Percentiles rank a stretch among this genome's conserved stretches.
These are phyloP conservation scores for Gadus chalcogrammus DNA, from an alignment of 2,113 vertebrate species.

Conservation along the genomic window DNA sequence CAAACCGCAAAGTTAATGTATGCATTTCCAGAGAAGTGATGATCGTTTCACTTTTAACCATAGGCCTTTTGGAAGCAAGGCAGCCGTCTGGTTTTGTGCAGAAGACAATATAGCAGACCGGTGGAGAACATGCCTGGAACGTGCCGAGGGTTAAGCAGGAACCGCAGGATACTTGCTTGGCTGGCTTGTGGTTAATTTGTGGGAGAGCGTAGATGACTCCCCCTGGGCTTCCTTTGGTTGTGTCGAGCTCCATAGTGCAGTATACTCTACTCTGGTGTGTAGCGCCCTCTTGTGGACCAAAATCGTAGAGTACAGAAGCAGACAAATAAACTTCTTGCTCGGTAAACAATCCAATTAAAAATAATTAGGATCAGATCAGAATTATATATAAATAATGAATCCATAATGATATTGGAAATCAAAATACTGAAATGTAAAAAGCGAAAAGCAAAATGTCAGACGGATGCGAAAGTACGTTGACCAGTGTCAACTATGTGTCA, in stretches of 20 bases:
- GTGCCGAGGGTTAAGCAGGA: not conserved
- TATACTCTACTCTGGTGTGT: not conserved
- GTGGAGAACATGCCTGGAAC: not conserved
- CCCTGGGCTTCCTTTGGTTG: not conserved
- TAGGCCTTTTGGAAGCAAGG: slow-evolving; percentile 4
- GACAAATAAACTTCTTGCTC: no score
- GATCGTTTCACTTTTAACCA: not conserved
- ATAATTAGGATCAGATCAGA: not conserved
- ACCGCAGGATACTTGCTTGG: slow-evolving; percentile 6
- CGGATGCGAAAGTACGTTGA: not conserved
- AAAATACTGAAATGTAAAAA: not conserved
- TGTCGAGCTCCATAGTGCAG: not conserved
- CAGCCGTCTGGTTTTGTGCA: slow-evolving; percentile 10
- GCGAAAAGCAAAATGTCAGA: no score
- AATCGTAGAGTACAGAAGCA: not conserved
- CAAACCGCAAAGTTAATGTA: slow-evolving; percentile 45
- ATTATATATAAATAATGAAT: no score
- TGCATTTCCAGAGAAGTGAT: slow-evolving; percentile 21
- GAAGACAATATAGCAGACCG: slow-evolving; percentile 11
- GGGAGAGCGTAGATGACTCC: not conserved
- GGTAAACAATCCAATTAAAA: not conserved
- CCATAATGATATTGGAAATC: no score
- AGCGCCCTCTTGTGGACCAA: not conserved
- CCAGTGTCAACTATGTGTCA: not conserved
- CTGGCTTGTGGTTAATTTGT: not conserved